Base-by-base conservation (phyloP, 2,797 vertebrate species). In the Helicolenus hilgendorfi region DNA sequence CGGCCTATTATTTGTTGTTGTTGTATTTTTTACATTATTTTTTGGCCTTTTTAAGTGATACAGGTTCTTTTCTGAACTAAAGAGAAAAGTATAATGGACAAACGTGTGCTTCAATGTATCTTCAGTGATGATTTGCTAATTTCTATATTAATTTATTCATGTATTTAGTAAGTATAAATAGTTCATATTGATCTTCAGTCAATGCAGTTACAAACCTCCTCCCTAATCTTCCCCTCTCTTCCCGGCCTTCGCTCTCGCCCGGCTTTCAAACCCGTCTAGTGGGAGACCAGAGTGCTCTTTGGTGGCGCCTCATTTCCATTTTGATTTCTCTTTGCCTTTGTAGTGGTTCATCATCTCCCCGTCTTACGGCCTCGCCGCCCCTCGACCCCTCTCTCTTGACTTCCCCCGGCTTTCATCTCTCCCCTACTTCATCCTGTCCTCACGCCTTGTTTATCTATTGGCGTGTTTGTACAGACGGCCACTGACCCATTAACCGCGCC, bases 271-370 rank as follows among this genome's bases (percentile, higher is more conserved):
- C 85, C 80, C 26, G 72, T 93, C 94, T 88, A 94, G 88, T 74
- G 84, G 89, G 87, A 91, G 81, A 89, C 73, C 59, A 2, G 79
- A 92, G 89, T 89, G 89, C 87, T 92, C 91, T 95, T 94, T 92
- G 89, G 91, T 91, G 85, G 85, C 27, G 59, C 82, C 92, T 96
- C 92, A 94, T 97, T 96, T 97, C 95, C 95, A 96, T 96, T 96
- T 96, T 93, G 93, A 96, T 96, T 96, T 94, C 80, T 95, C 86
- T 94, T 91, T 93, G 89, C 93, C 92, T 96, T 96, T 94, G 93
- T 94, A 94, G 94, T 94, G 85, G 92, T 91, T 95, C 92, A 92
- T 95, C 94, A 92, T 93, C 91, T 87, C 69, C 62, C 64, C 77
- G 24, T 92, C 89, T 93, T 53, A 14, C 65, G n/a, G 84, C 84